Conservation (phyloP, 2,113 vertebrate genomes). For the Progne subis region DNA sequence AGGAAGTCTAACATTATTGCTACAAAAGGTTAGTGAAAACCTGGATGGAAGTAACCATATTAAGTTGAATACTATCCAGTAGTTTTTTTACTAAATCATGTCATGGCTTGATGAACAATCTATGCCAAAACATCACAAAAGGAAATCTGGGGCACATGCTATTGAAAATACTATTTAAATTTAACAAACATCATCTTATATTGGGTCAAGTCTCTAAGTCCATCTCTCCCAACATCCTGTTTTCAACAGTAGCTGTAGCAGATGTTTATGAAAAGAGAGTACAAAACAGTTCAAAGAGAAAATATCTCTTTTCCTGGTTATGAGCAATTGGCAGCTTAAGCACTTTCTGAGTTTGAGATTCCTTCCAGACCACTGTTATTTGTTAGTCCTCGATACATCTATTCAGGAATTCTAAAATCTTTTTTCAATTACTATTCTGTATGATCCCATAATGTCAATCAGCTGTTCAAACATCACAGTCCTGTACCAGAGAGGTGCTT, state of each 20-base stretch:
- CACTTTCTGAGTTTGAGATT: background rate
- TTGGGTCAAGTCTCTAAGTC: background rate
- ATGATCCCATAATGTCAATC: background rate
- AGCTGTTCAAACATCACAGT: constrained; percentile 7
- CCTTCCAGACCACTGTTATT: constrained; percentile 9
- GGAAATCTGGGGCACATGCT: background rate
- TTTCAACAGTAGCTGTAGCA: background rate
- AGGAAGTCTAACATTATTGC: background rate
- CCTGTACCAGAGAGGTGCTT: background rate
- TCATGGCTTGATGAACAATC: background rate
- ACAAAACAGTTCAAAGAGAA: constrained; percentile 2
- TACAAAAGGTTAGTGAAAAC: background rate
- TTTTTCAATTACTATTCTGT: background rate
- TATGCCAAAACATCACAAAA: background rate
- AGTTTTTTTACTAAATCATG: background rate
- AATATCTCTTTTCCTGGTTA: constrained; percentile 20
- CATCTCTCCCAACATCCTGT: background rate
- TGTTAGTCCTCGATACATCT: background rate
- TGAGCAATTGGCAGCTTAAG: background rate
- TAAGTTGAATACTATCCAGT: background rate
- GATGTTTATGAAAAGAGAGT: background rate
- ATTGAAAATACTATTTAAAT: background rate
- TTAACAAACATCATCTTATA: background rate
- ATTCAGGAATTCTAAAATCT: background rate
- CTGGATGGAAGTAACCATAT: background rate